Conservation (phyloP, 2,888 invertebrate species). For the Apoderus coryli region DNA sequence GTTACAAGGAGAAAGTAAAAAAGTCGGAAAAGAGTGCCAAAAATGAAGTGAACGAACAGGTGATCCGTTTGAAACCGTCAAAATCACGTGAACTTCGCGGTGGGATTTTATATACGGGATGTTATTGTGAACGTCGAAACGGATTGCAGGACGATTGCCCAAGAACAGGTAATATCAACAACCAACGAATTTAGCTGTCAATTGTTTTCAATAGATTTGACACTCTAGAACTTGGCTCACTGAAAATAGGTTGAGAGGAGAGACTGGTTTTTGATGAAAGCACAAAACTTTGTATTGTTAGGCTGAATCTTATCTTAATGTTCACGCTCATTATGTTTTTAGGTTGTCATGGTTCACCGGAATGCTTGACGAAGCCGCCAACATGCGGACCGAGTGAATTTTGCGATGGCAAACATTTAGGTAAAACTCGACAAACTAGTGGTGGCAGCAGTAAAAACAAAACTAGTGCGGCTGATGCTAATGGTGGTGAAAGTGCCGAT, state of each 20-base stretch:
- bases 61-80: conserved; percentile 21
- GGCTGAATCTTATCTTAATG: too few species aligned
- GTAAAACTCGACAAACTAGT: conserved; percentile 11
- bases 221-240: conserved; percentile 26
- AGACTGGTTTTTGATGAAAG: too few species aligned
- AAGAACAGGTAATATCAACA: conserved; percentile 21
- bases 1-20: conserved; percentile 12
- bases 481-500: not conserved
- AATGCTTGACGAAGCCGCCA: conserved; percentile 34
- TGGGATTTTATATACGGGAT: conserved; percentile 39
- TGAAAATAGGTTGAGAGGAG: conserved; percentile 2
- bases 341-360: conserved; percentile 35
- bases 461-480: not conserved
- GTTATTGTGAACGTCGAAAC: conserved; percentile 42
- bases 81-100: conserved; percentile 40
- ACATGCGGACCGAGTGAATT: conserved; percentile 33
- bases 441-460: conserved; percentile 1
- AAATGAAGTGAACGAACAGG: conserved; percentile 8
- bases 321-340: too few species aligned
- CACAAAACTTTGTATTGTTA: too few species aligned
- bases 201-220: too few species aligned
- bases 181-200: too few species aligned
- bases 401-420: conserved; percentile 15
- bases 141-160: conserved; percentile 45
- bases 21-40: conserved; percentile 2